phyloP scores from a whole-genome alignment of 2,888 invertebrate genomes.

The Sarcophaga rosellei region DNA sequence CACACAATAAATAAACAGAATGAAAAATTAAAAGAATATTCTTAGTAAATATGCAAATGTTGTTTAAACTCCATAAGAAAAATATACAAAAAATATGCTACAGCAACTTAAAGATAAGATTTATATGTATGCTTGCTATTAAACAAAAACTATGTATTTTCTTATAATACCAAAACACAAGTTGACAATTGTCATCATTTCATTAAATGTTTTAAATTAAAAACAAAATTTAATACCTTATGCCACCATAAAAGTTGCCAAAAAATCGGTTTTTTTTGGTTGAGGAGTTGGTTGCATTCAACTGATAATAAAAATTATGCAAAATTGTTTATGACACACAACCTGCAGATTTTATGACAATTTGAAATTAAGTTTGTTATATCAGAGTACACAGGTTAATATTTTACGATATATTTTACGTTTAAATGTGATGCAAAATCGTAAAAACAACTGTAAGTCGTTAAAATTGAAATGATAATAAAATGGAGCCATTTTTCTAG shows the following conservation, averaged over 20 bases:
- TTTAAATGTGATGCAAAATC: slow-evolving; percentile 46
- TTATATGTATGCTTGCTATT: no score
- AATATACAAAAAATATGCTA: background rate
- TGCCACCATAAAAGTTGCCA: slow-evolving; percentile 43
- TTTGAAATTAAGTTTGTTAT: slow-evolving; percentile 61
- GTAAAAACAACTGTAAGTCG: slow-evolving; percentile 47
- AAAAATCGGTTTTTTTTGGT: slow-evolving; percentile 7
- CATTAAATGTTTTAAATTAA: background rate
- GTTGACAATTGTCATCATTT: slow-evolving; percentile 54
- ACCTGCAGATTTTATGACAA: slow-evolving; percentile 66
- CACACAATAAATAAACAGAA: slow-evolving; percentile 18
- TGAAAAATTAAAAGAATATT: slow-evolving; percentile 29
- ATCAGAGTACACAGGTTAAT: slow-evolving; percentile 55
- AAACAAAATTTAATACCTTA: slow-evolving; percentile 17
- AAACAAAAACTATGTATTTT: no score
- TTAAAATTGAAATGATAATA: slow-evolving; percentile 34
- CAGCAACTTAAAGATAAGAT: no score
- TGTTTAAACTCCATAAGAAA: background rate
- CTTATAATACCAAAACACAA: background rate
- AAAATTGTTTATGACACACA: slow-evolving; percentile 65
- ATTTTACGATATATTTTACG: slow-evolving; percentile 21
- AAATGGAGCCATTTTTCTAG: background rate
- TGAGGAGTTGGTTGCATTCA: slow-evolving; percentile 5
- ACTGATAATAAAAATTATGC: slow-evolving; percentile 63
- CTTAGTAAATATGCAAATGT: slow-evolving; percentile 50